These are phyloP conservation scores for Apeira syringaria DNA, from an alignment of 2,888 invertebrate genomes.

Conservation along the genomic window DNA sequence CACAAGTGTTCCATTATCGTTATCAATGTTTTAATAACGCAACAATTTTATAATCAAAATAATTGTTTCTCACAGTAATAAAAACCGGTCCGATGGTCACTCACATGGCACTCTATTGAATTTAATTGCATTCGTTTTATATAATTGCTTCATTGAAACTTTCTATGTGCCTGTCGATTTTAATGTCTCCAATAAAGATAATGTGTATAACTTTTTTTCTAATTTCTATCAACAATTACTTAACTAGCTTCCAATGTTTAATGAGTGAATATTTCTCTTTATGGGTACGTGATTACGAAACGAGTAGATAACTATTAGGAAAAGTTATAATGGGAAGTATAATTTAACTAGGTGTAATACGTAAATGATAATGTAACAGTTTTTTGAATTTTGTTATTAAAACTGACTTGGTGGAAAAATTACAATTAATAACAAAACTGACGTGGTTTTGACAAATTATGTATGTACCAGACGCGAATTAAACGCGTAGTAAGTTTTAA, in stretches of 20 bases:
- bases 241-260: constrained; percentile 52
- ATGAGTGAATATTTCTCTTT: constrained; percentile 42
- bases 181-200: constrained; percentile 70
- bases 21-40: constrained; percentile 60
- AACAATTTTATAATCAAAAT: constrained; percentile 66
- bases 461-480: too few relatives aligned
- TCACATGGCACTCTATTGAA: constrained; percentile 68
- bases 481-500: too few relatives aligned
- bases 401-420: too few relatives aligned
- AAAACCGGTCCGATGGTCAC: constrained; percentile 54
- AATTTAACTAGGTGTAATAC: constrained; percentile 17
- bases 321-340: constrained; percentile 11
- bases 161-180: constrained; percentile 69
- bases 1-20: constrained; percentile 49
- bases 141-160: constrained; percentile 75
- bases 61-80: constrained; percentile 79
- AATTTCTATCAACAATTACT: constrained; percentile 47
- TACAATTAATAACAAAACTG: too few relatives aligned
- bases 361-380: not conserved
- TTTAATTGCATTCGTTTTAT: constrained; percentile 76
- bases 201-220: constrained; percentile 44
- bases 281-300: constrained; percentile 41
- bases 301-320: constrained; percentile 24
- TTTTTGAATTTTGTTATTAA: too few relatives aligned
- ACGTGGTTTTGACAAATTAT: too few relatives aligned